phyloP scores from a whole-genome alignment of 1,140 invertebrate species.

The Alviniconcha marisindica region DNA sequence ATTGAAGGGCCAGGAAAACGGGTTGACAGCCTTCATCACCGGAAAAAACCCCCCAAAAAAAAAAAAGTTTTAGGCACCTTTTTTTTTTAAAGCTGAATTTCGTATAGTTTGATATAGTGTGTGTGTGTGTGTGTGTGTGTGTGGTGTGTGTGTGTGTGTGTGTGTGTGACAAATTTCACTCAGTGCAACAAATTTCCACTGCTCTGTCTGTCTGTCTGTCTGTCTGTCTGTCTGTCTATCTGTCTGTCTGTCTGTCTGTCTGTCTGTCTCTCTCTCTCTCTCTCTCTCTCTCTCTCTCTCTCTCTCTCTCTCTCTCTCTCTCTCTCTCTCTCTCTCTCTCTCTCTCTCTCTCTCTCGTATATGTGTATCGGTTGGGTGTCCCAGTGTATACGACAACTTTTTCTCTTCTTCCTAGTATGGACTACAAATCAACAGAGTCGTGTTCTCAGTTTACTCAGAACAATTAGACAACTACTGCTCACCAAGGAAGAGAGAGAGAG shows the following conservation, averaged over 20 bases:
- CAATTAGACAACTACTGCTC: no score
- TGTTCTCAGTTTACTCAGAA: no score
- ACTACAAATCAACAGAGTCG: no score
- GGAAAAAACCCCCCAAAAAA: no score
- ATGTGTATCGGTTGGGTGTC: not conserved
- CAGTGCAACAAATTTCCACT: no score
- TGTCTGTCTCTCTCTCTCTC: not conserved
- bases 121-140: not conserved
- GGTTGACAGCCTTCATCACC: no score
- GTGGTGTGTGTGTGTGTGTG: conserved; percentile 11
- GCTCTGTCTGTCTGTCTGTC: not conserved
- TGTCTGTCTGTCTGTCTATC: not conserved
- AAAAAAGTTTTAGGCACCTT: no score
- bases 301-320: not conserved
- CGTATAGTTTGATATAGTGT: not conserved
- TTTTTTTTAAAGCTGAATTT: no score
- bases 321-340: not conserved
- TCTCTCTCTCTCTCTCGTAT: conserved; percentile 14
- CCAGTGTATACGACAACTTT: not conserved
- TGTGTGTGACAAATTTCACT: no score
- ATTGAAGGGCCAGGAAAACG: no score
- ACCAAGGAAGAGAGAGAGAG: not conserved
- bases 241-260: conserved; percentile 24
- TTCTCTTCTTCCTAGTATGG: not conserved
- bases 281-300: not conserved